Evolutionary conservation across 2,113 vertebrate genomes (phyloP), one percentile per base, ranked within the genome.

Genomic region (Cyprinodon tularosa): DNA sequence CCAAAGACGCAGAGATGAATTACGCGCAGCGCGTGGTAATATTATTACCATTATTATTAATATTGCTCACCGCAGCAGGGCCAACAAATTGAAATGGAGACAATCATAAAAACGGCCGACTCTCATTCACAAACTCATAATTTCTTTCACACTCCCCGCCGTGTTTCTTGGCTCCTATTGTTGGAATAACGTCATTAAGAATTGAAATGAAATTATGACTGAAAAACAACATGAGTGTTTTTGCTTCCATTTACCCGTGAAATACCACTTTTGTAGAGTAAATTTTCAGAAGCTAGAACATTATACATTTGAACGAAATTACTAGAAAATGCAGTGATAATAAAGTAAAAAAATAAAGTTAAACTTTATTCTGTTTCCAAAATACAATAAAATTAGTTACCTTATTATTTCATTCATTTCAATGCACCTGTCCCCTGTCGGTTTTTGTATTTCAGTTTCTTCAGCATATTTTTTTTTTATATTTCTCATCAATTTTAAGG

Each of bases 1-100:
- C 84, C 88, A 88, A 85, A 63, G 80, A 81, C 59, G 71, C 70
- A 53, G 8, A 76, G 80, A 77, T 90, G 86, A 91, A 92, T 91
- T 82, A 86, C 66, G 63, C 86, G 88, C 85, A 93, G 83, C 67
- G 83, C 73, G 84, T 61, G 74, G 78, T 66, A 66, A 89, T 88
- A 92, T 10, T 9, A 20, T n/a, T 3, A 57, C n/a, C 17, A 57
- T 20, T n/a, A 10, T 45, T 12, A 45, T 45, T 11, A n/a, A 92
- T 90, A 85, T 88, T 86, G 44, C 83, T 81, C 78, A 81, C 39
- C 81, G 40, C 71, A 77, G 80, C 88, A 81, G 74, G 50, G 82
- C 83, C 85, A 85, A 85, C 83, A 73, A 77, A 61, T 64, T 84
- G 78, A 80, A 80, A 20, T 12, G 9, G 70, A 63, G 77, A 48